Evolutionary conservation across 2,888 invertebrate species (phyloP).

Genomic region (Xanthorhoe designata): DNA sequence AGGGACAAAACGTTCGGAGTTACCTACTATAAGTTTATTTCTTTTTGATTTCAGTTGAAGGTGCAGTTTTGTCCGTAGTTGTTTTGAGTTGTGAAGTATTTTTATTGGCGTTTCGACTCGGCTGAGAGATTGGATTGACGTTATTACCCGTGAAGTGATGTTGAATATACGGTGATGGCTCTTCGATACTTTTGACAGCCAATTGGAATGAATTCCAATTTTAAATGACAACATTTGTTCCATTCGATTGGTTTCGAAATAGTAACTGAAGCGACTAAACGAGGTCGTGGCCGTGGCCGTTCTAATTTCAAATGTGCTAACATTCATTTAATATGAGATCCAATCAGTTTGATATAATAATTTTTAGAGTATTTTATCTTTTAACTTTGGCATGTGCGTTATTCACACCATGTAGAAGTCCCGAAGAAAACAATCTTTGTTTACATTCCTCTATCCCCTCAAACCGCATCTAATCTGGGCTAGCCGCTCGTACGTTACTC

Average conservation of each 20-base stretch:
- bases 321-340: background rate
- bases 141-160: slow-evolving; percentile 17
- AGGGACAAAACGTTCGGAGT: slow-evolving; percentile 46
- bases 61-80: slow-evolving; percentile 17
- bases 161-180: slow-evolving; percentile 9
- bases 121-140: slow-evolving; percentile 9
- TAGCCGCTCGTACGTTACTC: slow-evolving; percentile 23
- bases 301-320: background rate
- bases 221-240: background rate
- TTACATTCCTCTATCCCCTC: background rate
- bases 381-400: no score
- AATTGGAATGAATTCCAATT: slow-evolving; percentile 11
- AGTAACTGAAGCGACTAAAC: background rate
- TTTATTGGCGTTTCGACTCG: slow-evolving; percentile 32
- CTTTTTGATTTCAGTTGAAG: slow-evolving; percentile 43
- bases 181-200: slow-evolving; percentile 4
- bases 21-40: slow-evolving; percentile 50
- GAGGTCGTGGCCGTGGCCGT: background rate
- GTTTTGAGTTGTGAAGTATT: slow-evolving; percentile 37
- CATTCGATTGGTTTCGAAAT: background rate
- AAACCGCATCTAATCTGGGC: slow-evolving; percentile 26
- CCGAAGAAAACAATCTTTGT: slow-evolving; percentile 20
- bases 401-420: background rate
- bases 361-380: no score
- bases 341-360: no score